Evolutionary conservation across 37 sponge, comb jelly and placozoan species (phyloP).

Genomic region (Agelas oroides): DNA sequence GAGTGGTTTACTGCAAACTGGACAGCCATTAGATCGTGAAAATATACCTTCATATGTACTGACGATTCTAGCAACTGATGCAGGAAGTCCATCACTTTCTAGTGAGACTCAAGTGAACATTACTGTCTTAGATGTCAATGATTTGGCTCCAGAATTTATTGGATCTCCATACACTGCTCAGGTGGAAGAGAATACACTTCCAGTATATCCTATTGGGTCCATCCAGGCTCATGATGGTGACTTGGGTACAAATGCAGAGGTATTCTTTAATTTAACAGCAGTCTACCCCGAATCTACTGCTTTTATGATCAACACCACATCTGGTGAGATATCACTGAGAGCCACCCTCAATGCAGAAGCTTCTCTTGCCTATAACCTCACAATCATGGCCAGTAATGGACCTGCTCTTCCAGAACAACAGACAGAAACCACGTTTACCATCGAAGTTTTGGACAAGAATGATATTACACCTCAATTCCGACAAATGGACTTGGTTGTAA

Average conservation of each 20-base stretch:
- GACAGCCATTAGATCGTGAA: conserved; percentile 65
- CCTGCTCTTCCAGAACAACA: conserved; percentile 8
- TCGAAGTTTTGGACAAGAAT: conserved; percentile 69
- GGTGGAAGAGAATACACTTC: conserved; percentile 47
- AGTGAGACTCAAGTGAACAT: conserved; percentile 26
- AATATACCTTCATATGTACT: conserved; percentile 37
- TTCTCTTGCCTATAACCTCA: conserved; percentile 7
- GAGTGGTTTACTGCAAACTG: conserved; percentile 36
- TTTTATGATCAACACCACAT: conserved; percentile 43
- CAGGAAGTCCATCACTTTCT: conserved; percentile 36
- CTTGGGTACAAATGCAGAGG: conserved; percentile 41
- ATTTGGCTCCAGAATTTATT: conserved; percentile 68
- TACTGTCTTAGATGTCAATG: conserved; percentile 67
- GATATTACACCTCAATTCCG: conserved; percentile 69
- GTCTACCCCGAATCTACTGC: not conserved
- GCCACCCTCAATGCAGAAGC: conserved; percentile 49
- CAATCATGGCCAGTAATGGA: conserved; percentile 45
- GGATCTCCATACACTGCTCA: conserved; percentile 4
- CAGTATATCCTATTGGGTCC: conserved; percentile 2
- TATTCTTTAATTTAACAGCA: conserved; percentile 10
- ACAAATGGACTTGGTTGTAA: conserved; percentile 17
- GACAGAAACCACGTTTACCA: not conserved
- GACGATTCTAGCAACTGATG: conserved; percentile 42
- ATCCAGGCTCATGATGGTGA: conserved; percentile 71
- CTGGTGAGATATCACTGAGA: conserved; percentile 45